Evolutionary conservation across 2,113 vertebrate species (phyloP).

Genomic region (Leiothrix lutea): DNA sequence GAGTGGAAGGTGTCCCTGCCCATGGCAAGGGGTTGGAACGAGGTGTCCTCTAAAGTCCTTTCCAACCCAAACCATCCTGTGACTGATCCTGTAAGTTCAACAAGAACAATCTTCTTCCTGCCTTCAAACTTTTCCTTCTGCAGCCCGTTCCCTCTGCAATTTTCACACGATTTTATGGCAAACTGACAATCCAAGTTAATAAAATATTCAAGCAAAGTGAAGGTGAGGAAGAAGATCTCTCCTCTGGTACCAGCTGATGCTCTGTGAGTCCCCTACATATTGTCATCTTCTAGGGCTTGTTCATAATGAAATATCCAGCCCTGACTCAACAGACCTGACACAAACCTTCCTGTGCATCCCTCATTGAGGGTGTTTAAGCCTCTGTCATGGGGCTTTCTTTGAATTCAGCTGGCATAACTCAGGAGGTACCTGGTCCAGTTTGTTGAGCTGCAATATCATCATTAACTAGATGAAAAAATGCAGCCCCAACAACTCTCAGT

Average conservation of each 20-base stretch:
- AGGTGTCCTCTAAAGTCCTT: neutral
- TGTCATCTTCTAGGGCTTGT: neutral
- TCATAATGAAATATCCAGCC: neutral
- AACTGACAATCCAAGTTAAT: neutral
- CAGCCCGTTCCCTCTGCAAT: neutral
- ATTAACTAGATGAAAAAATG: neutral
- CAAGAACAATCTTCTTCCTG: neutral
- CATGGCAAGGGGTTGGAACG: fast-evolving
- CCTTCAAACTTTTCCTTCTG: neutral
- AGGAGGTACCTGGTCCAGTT: neutral
- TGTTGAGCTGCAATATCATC: neutral
- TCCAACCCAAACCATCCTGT: neutral
- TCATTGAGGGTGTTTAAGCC: neutral
- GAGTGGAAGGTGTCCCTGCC: neutral
- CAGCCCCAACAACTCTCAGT: neutral
- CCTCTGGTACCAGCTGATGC: neutral
- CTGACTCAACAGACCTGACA: neutral
- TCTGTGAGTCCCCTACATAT: neutral
- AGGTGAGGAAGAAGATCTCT: neutral
- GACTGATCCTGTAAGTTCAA: neutral
- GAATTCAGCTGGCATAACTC: neutral
- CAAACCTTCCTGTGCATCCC: neutral
- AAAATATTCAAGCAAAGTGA: neutral
- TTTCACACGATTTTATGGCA: neutral
- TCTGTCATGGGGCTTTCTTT: neutral